Conservation (phyloP, 2,888 invertebrate species). For the Odontocolon sp. region DNA sequence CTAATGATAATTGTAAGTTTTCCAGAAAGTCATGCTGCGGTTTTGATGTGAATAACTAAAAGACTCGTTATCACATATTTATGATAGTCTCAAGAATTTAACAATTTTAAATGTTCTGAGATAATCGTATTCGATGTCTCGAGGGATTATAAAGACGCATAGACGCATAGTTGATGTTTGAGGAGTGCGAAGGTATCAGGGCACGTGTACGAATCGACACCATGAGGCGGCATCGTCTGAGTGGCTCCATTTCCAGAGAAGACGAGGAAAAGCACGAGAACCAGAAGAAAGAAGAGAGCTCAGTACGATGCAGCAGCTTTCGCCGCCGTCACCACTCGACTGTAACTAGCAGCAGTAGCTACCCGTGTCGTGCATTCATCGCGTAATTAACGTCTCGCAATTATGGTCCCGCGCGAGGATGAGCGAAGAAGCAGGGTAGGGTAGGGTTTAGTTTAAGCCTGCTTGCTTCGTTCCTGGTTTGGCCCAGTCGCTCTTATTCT, state of each 20-base stretch:
- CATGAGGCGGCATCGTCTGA: constrained; percentile 64
- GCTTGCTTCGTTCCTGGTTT: constrained; percentile 1
- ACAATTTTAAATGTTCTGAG: not conserved
- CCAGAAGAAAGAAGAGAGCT: constrained; percentile 3
- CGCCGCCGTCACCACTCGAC: constrained; percentile 49
- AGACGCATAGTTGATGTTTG: constrained; percentile 9
- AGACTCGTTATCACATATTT: too few species aligned
- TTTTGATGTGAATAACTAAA: too few species aligned
- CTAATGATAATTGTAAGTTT: too few species aligned
- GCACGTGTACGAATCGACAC: constrained; percentile 63
- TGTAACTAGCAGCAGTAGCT: constrained; percentile 56
- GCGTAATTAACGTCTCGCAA: constrained; percentile 76
- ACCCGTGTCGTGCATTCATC: constrained; percentile 66
- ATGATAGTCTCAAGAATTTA: constrained; percentile 3
- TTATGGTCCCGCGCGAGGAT: constrained; percentile 68
- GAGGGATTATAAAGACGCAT: constrained; percentile 11
- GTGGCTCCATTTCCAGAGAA: constrained; percentile 66
- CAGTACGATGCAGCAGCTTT: constrained; percentile 5
- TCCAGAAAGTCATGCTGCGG: too few species aligned
- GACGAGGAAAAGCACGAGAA: constrained; percentile 26
- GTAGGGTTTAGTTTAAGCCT: not conserved
- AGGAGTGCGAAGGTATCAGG: constrained; percentile 14
- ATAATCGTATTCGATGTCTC: constrained; percentile 43
- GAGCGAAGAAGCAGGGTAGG: constrained; percentile 34
- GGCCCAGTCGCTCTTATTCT: constrained; percentile 6